Conservation (phyloP, 2,888 invertebrate genomes). For the Thera obeliscata region DNA sequence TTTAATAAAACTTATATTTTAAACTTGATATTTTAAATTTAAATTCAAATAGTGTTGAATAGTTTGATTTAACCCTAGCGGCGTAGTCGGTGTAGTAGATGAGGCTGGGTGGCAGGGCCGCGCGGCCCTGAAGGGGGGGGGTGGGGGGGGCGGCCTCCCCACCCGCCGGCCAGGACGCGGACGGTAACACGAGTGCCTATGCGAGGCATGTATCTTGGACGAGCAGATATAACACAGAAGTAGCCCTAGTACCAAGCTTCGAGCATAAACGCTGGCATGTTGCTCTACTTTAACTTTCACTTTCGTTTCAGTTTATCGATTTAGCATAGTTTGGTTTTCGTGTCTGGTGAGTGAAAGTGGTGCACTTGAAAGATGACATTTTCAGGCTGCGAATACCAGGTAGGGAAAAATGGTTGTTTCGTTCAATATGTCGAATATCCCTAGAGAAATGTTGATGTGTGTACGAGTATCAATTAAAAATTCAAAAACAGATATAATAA, state of each 20-base stretch:
- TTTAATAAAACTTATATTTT: constrained; percentile 12
- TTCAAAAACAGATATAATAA: too few species aligned
- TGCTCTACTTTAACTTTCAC: constrained; percentile 63
- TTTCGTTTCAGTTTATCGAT: constrained; percentile 31
- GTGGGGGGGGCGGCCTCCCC: constrained; percentile 45
- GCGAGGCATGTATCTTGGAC: constrained; percentile 85
- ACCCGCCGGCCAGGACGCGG: constrained; percentile 72
- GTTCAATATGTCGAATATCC: too few species aligned
- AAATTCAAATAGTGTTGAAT: constrained; percentile 75
- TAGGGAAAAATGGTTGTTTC: too few species aligned
- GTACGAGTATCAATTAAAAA: too few species aligned
- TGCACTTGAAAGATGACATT: not conserved
- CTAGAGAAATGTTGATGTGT: too few species aligned
- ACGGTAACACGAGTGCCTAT: constrained; percentile 84
- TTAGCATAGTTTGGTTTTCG: not conserved
- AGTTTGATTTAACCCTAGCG: constrained; percentile 82
- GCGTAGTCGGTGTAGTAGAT: constrained; percentile 79
- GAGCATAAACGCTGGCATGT: constrained; percentile 42
- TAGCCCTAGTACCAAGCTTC: constrained; percentile 81
- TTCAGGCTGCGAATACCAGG: too few species aligned
- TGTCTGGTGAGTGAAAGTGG: constrained; percentile 7
- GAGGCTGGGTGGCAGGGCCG: constrained; percentile 70
- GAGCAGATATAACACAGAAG: constrained; percentile 84
- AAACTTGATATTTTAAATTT: constrained; percentile 46
- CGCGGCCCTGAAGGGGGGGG: constrained; percentile 49